These are phyloP conservation scores for Podarcis muralis DNA, from an alignment of 2,113 vertebrate species.

Conservation along the genomic window DNA sequence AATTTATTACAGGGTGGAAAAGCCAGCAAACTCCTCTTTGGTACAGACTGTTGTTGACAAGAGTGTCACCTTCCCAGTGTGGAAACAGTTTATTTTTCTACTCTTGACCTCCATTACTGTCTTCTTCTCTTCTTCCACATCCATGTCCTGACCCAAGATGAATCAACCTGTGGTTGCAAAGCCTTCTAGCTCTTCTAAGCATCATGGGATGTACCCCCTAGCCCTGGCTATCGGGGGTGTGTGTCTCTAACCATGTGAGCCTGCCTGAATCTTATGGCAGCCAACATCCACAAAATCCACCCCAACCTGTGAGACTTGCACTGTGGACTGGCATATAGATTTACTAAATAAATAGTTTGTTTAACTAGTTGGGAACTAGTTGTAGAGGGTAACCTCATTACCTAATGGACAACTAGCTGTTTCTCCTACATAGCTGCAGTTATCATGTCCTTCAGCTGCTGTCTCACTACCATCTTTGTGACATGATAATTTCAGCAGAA, in stretches of 20 bases:
- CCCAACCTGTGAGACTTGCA: no score
- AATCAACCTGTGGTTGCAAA: background rate
- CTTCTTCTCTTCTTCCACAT: background rate
- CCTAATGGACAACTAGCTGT: background rate
- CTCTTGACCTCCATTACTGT: background rate
- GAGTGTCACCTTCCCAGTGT: background rate
- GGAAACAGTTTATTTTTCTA: background rate
- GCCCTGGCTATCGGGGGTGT: background rate
- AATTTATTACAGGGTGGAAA: accelerated
- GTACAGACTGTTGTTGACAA: background rate
- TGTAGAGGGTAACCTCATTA: background rate
- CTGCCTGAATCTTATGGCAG: background rate
- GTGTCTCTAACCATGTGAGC: background rate
- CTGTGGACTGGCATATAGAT: no score
- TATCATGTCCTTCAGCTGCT: background rate
- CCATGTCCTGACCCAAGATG: background rate
- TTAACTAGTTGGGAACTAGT: background rate
- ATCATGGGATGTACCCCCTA: background rate
- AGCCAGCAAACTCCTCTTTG: background rate
- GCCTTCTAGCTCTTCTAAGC: background rate
- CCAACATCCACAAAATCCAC: no score
- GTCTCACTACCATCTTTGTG: background rate
- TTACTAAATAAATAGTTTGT: no score
- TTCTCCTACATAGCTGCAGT: background rate
- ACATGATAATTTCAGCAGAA: background rate